These are phyloP conservation scores for Falco columbarius DNA, from an alignment of 2,797 vertebrate genomes.

Conservation along the genomic window DNA sequence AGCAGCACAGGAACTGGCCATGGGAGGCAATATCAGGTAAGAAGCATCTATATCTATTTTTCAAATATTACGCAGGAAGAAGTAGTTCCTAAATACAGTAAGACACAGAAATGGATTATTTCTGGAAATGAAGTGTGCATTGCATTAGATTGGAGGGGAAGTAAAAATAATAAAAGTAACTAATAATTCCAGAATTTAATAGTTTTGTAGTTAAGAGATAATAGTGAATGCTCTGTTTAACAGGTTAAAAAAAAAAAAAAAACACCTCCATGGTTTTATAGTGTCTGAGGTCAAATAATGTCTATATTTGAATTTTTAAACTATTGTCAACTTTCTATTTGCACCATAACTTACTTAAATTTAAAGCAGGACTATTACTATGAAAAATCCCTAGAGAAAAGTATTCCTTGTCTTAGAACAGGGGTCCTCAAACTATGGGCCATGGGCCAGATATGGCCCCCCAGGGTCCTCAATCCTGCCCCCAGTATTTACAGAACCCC, in stretches of 20 bases:
- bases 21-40: background rate
- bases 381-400: background rate
- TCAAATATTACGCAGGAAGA: background rate
- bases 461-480: no score
- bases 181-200: background rate
- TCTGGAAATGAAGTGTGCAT: background rate
- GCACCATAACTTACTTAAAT: background rate
- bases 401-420: background rate
- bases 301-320: background rate
- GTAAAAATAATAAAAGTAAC: background rate
- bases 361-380: background rate
- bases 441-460: no score
- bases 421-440: no score
- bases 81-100: background rate
- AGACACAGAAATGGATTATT: background rate
- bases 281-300: background rate
- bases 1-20: background rate
- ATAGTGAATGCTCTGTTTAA: background rate
- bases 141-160: background rate
- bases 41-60: background rate
- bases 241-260: accelerated
- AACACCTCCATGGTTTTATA: background rate
- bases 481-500: no score
- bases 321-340: background rate
- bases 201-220: background rate